Evolutionary conservation across 2,113 vertebrate genomes (phyloP), one percentile per base, ranked within the genome.

Genomic region (Pelecanoides urinatrix): DNA sequence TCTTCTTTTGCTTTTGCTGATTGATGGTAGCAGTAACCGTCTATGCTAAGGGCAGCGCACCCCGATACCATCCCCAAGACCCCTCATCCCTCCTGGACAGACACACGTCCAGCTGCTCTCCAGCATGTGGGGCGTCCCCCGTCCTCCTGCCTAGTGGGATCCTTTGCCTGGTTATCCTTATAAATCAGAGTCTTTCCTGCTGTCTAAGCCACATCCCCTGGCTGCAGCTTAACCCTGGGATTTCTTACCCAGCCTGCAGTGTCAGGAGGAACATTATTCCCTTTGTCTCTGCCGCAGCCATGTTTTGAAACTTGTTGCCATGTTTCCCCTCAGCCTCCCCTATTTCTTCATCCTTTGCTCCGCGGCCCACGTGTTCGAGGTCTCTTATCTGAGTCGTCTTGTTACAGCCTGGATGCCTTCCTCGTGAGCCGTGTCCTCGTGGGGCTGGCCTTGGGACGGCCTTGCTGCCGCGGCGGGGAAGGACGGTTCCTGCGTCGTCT

Each of bases 191-290:
- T 11, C 82, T 71, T 47, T 65, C 68, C 49, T 50, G 67, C 92
- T 76, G 75, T 4, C 92, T 86, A 21, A 94, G 81, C 87, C 63
- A 3, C 49, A 23, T 70, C 56, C 70, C 56, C 63, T 36, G 75
- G 12, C 87, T 81, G 87, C 81, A 53, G 75, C 76, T 90, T 94
- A 94, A 94, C 82, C 92, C 71, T 49, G 71, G 82, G 82, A 94
- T 86, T 86, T 72, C 76, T 66, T 49, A 17, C 40, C 87, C 58
- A 25, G 87, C 38, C 68, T 10, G 50, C 71, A 58, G 62, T 13
- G 1, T 20, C 58, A 3, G 71, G 82, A 72, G 76, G 82, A 34
- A 77, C 71, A 6, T 77, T 61, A 65, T 66, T 91, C 82, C 88
- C 70, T 90, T 90, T 81, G 87, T 86, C 70, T 90, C 16, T 13